Base-by-base conservation (phyloP, 2,888 invertebrate species). In the Pachliopta kotzebuea region DNA sequence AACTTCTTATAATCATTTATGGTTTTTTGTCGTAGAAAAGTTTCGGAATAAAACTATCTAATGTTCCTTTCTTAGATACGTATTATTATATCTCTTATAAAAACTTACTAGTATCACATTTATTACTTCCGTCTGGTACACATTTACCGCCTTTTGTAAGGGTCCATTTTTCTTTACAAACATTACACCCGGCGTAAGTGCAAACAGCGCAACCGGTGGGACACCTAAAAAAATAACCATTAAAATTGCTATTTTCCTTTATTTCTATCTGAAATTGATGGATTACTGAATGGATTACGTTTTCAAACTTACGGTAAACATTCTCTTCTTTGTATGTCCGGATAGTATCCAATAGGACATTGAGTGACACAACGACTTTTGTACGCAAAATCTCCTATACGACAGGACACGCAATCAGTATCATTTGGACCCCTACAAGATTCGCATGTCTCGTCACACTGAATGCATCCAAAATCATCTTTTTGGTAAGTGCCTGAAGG, bases 401-500 rank as follows among this genome's bases (percentile, higher is more conserved):
- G 94, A 83, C 97, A 97, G 29, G 95, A 94, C 72, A 97, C 95
- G 89, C 97, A 97, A 74, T 95, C 95, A 42, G 94, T 93, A 76
- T 95, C 95, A 63, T 94, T 94, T 21, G 95, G 94, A n/a, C 96
- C 96, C 70, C 93, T 95, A 84, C 97, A 97, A 54, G 96, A 96
- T 80, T 95, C 95, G 80, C 97, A 97, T 60, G 95, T 94, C 68
- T 94, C 92, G 83, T 97, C 96, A 78, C 97, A 97, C 17, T 94
- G 92, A 70, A 94, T 93, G 83, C 97, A 97, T 77, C 95, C 95
- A 84, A 96, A 96, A 82, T 97, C 96, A 79, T 97, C 96, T 53
- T 96, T 96, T 88, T 97, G 97, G 83, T 94, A 97, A 57, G 96
- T 97, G 75, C 95, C 94, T 18, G 93, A 83, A 0, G 97, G 97